phyloP scores from a whole-genome alignment of 2,888 invertebrate genomes.

The Melanchra persicariae region DNA sequence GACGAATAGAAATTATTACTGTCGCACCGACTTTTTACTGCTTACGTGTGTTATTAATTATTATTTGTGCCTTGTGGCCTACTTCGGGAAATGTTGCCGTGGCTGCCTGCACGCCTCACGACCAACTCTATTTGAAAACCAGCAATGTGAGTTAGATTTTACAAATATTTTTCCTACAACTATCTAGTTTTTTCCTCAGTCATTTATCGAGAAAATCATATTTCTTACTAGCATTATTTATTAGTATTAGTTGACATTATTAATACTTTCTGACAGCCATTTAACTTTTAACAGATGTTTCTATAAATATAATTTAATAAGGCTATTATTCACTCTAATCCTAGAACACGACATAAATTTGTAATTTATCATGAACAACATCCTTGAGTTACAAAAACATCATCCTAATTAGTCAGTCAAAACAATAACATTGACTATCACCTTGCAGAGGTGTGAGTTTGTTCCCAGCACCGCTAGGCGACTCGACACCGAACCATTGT shows the following conservation, averaged over 20 bases:
- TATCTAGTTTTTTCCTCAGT: slow-evolving; percentile 32
- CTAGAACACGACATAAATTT: slow-evolving; percentile 42
- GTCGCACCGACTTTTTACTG: slow-evolving; percentile 80
- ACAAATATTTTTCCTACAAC: slow-evolving; percentile 42
- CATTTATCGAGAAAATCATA: slow-evolving; percentile 37
- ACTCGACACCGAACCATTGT: slow-evolving; percentile 88
- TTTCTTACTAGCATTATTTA: slow-evolving; percentile 35
- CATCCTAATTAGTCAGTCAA: slow-evolving; percentile 86
- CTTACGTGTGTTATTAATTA: slow-evolving; percentile 74
- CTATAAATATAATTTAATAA: slow-evolving; percentile 41
- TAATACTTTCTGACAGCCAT: slow-evolving; percentile 44
- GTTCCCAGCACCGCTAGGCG: slow-evolving; percentile 89
- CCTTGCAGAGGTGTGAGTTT: slow-evolving; percentile 86
- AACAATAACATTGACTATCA: slow-evolving; percentile 87
- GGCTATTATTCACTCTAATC: slow-evolving; percentile 56
- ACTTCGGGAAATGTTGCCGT: slow-evolving; percentile 69
- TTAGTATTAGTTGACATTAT: slow-evolving; percentile 42
- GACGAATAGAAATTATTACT: slow-evolving; percentile 83
- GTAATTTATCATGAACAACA: slow-evolving; percentile 52
- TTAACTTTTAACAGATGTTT: slow-evolving; percentile 42
- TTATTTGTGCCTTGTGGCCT: slow-evolving; percentile 72
- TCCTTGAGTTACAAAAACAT: slow-evolving; percentile 73
- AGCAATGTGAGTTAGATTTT: slow-evolving; percentile 60
- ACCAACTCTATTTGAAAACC: slow-evolving; percentile 56
- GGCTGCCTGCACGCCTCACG: slow-evolving; percentile 54